Conservation (phyloP, 2,888 invertebrate species). For the Phyllotreta striolata region DNA sequence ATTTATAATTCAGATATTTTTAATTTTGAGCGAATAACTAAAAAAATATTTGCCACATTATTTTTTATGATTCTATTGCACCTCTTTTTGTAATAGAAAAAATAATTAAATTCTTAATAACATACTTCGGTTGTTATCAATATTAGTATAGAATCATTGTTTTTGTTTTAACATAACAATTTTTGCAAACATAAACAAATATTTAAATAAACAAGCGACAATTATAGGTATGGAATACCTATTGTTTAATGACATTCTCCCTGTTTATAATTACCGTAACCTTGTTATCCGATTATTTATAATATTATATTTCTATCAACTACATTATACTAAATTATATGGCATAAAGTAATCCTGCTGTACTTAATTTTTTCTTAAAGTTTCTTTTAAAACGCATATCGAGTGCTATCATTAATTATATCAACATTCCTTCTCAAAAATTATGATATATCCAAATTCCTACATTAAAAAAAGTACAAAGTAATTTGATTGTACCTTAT, state of each 20-base stretch:
- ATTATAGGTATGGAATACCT: not conserved
- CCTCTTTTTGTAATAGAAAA: conserved; percentile 3
- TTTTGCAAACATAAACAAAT: conserved; percentile 13
- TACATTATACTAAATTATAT: conserved; percentile 3
- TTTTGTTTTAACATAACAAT: conserved; percentile 7
- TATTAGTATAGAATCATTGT: conserved; percentile 1
- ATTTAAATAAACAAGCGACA: conserved; percentile 6
- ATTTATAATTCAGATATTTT: too few relatives aligned
- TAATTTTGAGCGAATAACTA: too few relatives aligned
- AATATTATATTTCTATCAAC: conserved; percentile 10
- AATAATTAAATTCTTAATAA: conserved; percentile 13
- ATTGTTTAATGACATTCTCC: conserved; percentile 10
- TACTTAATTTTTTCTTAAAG: too few relatives aligned
- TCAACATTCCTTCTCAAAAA: too few relatives aligned
- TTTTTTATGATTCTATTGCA: too few relatives aligned
- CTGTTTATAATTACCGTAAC: conserved; percentile 20
- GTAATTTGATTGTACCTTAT: too few relatives aligned
- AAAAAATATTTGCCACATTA: too few relatives aligned
- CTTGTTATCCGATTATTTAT: not conserved
- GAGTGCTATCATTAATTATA: too few relatives aligned
- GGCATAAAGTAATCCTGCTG: too few relatives aligned
- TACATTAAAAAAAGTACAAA: too few relatives aligned
- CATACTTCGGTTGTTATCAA: conserved; percentile 7
- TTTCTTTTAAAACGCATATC: too few relatives aligned
- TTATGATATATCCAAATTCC: too few relatives aligned